phyloP scores from a whole-genome alignment of 2,888 invertebrate species.

The Allolobophora icterica region DNA sequence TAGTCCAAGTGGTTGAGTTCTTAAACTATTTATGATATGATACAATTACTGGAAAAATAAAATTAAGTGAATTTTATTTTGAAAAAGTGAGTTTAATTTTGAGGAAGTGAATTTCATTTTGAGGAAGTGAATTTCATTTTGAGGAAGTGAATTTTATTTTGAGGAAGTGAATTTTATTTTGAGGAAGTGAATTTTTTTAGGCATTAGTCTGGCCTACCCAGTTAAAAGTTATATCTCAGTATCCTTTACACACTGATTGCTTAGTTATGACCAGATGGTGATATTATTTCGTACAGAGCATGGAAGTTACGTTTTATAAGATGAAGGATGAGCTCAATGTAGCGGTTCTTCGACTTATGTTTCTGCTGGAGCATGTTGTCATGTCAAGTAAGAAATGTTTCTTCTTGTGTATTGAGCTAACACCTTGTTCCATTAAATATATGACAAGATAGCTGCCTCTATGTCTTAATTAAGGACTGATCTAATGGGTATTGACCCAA shows the following conservation, averaged over 20 bases:
- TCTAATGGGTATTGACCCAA: no score
- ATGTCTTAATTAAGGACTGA: no score
- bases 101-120: no score
- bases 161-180: no score
- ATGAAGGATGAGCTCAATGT: conserved; percentile 78
- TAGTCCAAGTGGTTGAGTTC: no score
- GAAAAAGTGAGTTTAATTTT: no score
- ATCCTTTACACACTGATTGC: background rate
- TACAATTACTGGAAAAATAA: background rate
- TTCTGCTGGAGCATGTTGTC: conserved; percentile 83
- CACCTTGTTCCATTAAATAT: no score
- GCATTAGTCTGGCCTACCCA: background rate
- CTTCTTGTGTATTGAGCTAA: background rate
- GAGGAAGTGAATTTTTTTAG: no score
- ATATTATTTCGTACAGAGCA: conserved; percentile 71
- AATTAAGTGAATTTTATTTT: no score
- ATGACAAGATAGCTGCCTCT: no score
- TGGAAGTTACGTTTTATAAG: conserved; percentile 85
- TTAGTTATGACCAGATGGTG: background rate
- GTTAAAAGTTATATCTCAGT: background rate
- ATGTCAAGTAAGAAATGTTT: conserved; percentile 71
- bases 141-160: no score
- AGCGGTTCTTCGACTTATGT: conserved; percentile 80
- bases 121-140: no score
- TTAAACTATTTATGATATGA: background rate